Base-by-base conservation (phyloP, 2,797 vertebrate species). In the Capromys pilorides region DNA sequence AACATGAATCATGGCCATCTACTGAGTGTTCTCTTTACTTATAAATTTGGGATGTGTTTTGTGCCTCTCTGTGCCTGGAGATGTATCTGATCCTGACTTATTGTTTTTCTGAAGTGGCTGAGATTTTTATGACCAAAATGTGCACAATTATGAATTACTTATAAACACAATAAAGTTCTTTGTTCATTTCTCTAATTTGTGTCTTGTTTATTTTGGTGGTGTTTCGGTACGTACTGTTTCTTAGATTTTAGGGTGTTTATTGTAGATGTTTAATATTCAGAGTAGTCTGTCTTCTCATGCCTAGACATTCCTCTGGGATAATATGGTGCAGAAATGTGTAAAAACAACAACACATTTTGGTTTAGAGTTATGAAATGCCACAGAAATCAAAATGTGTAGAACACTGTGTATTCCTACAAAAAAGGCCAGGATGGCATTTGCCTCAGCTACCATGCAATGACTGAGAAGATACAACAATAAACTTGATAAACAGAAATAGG, bases 341-440 rank as follows among this genome's bases (percentile, higher is more conserved):
- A 94, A 92, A 96, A 94, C 91, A 86, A 96, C 57, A 81, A n/a
- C 51, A 92, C 69, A 84, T 51, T 88, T 94, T 96, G 82, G 86
- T 93, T 94, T 41, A 91, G 78, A 85, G 80, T 96, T 97, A 82
- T 95, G 96, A 97, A 93, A 98, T 94, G 73, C 88, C 94, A 86
- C 88, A 91, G 92, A 83, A 96, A 54, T 75, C 78, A 71, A 64
- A 39, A 31, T 95, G 45, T 91, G 86, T 62, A 94, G 93, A 96
- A 95, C 91, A 93, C 89, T 97, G 88, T 89, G 91, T 51, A 59
- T 91, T 94, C 87, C 94, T 84, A 86, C 80, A 86, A 94, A 31
- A 61, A 57, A 82, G 22, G 80, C 86, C 91, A 88, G 39, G 88
- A 78, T 80, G 59, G 11, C 85, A 8, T 84, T 81, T 85, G 61